Evolutionary conservation across 1,140 invertebrate genomes (phyloP).

Genomic region (Panagrolaimus sp.): DNA sequence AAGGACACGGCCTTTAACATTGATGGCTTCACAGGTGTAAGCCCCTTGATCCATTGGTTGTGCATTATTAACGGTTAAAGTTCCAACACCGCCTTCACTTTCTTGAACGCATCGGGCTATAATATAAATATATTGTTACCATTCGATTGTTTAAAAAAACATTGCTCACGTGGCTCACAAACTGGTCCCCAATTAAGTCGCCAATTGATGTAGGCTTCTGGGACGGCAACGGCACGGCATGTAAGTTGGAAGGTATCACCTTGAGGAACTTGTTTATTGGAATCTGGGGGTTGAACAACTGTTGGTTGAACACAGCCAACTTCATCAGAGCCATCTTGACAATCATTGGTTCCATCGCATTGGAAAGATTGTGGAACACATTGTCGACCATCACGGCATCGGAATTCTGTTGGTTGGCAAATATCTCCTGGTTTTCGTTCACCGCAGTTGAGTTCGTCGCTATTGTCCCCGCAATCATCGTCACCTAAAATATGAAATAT

Average conservation of each 20-base stretch:
- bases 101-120: slow-evolving; percentile 63
- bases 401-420: slow-evolving; percentile 76
- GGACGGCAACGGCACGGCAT: slow-evolving; percentile 81
- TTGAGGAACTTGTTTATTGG: slow-evolving; percentile 24
- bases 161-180: slow-evolving; percentile 68
- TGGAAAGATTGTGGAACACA: slow-evolving; percentile 88
- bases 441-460: slow-evolving; percentile 62
- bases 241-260: slow-evolving; percentile 73
- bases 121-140: too few species aligned
- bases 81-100: slow-evolving; percentile 74
- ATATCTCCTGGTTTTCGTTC: slow-evolving; percentile 64
- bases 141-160: too few species aligned
- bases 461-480: slow-evolving; percentile 82
- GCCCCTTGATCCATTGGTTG: slow-evolving; percentile 75
- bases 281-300: slow-evolving; percentile 55
- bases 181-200: slow-evolving; percentile 93
- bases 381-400: slow-evolving; percentile 72
- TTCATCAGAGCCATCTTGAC: slow-evolving; percentile 75
- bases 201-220: slow-evolving; percentile 85
- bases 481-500: too few species aligned
- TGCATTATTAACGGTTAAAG: slow-evolving; percentile 68
- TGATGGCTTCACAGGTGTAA: slow-evolving; percentile 94
- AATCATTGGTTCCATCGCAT: slow-evolving; percentile 79
- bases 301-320: slow-evolving; percentile 60
- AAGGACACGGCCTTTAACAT: slow-evolving; percentile 75